Conservation (phyloP, 2,888 invertebrate genomes). For the Trachelus troglodyta region DNA sequence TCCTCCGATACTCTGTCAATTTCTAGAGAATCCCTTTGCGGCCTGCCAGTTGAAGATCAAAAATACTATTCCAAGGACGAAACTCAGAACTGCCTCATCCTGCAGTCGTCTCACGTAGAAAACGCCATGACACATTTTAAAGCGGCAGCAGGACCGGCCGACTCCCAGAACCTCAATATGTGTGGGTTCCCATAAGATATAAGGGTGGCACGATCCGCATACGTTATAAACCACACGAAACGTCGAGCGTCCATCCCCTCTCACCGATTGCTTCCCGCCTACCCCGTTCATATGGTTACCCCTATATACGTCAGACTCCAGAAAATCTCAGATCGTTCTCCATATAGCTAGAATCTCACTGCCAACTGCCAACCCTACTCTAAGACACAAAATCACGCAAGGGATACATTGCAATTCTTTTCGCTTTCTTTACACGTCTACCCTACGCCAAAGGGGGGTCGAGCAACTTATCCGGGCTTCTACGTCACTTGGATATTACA, state of each 20-base stretch:
- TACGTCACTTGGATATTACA: not conserved
- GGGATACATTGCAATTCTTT: not conserved
- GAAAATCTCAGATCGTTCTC: not conserved
- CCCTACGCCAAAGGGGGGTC: not conserved
- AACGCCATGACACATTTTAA: constrained; percentile 44
- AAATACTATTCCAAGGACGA: not conserved
- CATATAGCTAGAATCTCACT: not conserved
- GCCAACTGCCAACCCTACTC: not conserved
- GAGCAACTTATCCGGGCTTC: not conserved
- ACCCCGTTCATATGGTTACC: constrained; percentile 4
- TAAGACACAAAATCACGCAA: not conserved
- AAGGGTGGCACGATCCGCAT: constrained; percentile 25
- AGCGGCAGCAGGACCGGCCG: constrained; percentile 21
- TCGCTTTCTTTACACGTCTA: not conserved
- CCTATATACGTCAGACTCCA: not conserved
- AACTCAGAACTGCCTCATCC: not conserved
- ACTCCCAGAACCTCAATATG: constrained; percentile 4
- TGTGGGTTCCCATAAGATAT: constrained; percentile 24
- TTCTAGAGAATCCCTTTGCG: not conserved
- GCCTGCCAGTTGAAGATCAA: not conserved
- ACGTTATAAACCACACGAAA: constrained; percentile 20
- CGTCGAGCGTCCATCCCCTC: not conserved
- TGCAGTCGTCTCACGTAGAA: constrained; percentile 33
- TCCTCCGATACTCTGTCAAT: not conserved
- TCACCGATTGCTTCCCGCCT: not conserved